Base-by-base conservation (phyloP, 2,888 invertebrate genomes). In the Ellobium chinense region DNA sequence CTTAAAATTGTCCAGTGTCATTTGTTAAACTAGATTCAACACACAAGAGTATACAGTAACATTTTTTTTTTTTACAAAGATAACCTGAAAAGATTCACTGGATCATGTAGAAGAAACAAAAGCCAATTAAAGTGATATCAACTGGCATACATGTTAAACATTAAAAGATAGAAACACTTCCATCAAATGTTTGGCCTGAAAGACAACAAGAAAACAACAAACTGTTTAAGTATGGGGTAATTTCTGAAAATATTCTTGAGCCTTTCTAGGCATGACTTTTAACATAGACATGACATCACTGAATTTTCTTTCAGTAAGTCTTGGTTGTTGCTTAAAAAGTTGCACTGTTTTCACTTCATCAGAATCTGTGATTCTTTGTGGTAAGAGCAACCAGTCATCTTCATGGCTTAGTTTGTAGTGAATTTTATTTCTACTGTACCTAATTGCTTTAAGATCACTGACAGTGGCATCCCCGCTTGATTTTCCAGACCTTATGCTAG, bases 371-470 rank as follows among this genome's bases (percentile, higher is more conserved):
- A 63, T 31, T 63, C 63, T 63, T 31, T 63, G 63, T 18, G 63
- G 63, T 29, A 63, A 63, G 29, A 63, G 24, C 24, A 27, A 24
- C 63, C 63, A 63, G 63, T 63, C 63, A 27, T n/a, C 24, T 27
- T n/a, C 18, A 31, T 63, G 63, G 27, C 63, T 63, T 18, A 63
- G 63, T 27, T 63, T 63, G 63, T 63, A 63, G 24, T 63, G 29
- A 29, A 63, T 29, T 31, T 63, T 18, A 18, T 31, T 29, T 29
- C 29, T 24, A 18, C 31, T 18, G 31, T 63, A 63, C 18, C 63
- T n/a, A 18, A 63, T n/a, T 27, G 63, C 63, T 31, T 63, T 63
- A n/a, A 63, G 27, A 18, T 63, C 63, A 63, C 27, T 31, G 18
- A 63, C 63, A 63, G 63, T 63, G 14, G 63, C 14, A 63, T 63